phyloP scores from a whole-genome alignment of 2,797 vertebrate species.

The Enteromius viviparus region DNA sequence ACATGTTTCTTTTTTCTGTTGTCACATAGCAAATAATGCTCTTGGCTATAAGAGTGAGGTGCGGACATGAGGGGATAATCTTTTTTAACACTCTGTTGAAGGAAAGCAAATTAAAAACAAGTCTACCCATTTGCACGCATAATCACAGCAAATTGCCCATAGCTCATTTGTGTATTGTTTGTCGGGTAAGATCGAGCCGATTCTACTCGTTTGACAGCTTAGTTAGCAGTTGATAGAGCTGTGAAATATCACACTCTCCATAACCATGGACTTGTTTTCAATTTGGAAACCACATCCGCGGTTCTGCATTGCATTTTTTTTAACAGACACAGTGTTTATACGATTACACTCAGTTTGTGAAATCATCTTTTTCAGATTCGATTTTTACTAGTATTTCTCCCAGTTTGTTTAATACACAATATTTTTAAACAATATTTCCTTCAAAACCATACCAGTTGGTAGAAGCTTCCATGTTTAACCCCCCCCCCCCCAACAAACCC shows the following conservation, averaged over 20 bases:
- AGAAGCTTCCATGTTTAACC: neutral
- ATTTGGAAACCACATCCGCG: slow-evolving; percentile 66
- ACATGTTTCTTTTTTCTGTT: slow-evolving; percentile 41
- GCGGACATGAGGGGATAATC: slow-evolving; percentile 58
- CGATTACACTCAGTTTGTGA: neutral
- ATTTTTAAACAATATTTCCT: neutral
- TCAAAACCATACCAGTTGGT: neutral
- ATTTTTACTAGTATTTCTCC: neutral
- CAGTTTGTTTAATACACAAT: neutral
- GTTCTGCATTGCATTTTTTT: slow-evolving; percentile 62
- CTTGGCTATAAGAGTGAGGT: slow-evolving; percentile 68
- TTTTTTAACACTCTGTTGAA: slow-evolving; percentile 64
- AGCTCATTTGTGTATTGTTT: slow-evolving; percentile 79
- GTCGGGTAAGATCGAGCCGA: slow-evolving; percentile 58
- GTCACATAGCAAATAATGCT: slow-evolving; percentile 62
- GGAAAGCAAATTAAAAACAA: slow-evolving; percentile 54
- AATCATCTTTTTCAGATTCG: neutral
- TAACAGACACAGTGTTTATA: slow-evolving; percentile 1
- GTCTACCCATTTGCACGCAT: slow-evolving; percentile 69
- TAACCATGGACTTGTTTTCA: slow-evolving; percentile 65
- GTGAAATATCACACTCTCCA: slow-evolving; percentile 80
- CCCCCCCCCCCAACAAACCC: neutral
- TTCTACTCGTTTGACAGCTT: slow-evolving; percentile 81
- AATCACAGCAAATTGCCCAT: slow-evolving; percentile 74
- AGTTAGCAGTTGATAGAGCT: slow-evolving; percentile 79